Evolutionary conservation across 1,140 invertebrate species (phyloP).

Genomic region (Apocrypta bakeri): DNA sequence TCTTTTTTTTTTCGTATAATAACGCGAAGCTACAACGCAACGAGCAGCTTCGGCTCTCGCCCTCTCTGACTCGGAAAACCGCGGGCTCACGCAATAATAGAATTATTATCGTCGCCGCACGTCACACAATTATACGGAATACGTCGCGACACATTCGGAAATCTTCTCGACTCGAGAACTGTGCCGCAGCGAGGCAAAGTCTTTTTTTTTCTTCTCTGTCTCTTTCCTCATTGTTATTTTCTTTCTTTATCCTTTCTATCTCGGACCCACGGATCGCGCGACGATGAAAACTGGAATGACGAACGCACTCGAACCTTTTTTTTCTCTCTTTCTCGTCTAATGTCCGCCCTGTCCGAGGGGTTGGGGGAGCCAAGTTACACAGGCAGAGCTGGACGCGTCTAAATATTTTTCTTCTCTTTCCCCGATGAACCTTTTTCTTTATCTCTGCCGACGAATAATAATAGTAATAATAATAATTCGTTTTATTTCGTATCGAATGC

Average conservation of each 20-base stretch:
- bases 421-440: background rate
- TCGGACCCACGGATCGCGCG: background rate
- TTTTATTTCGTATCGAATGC: too few relatives aligned
- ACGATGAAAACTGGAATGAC: constrained; percentile 32
- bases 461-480: too few relatives aligned
- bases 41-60: background rate
- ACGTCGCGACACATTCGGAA: background rate
- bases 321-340: constrained; percentile 1
- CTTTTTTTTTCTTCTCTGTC: background rate
- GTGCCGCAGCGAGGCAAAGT: constrained; percentile 10
- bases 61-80: background rate
- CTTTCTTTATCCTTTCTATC: background rate
- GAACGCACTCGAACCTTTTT: background rate
- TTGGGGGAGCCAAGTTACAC: constrained; percentile 21
- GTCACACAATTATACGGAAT: constrained; percentile 3
- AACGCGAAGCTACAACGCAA: constrained; percentile 15
- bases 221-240: background rate
- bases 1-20: constrained; percentile 8
- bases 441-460: too few relatives aligned
- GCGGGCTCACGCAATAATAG: background rate
- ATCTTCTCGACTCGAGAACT: constrained; percentile 1
- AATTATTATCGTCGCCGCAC: background rate
- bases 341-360: background rate
- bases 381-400: constrained; percentile 42
- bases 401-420: constrained; percentile 34